phyloP scores from a whole-genome alignment of 1,140 invertebrate species.

The Tetragnatha versicolor region DNA sequence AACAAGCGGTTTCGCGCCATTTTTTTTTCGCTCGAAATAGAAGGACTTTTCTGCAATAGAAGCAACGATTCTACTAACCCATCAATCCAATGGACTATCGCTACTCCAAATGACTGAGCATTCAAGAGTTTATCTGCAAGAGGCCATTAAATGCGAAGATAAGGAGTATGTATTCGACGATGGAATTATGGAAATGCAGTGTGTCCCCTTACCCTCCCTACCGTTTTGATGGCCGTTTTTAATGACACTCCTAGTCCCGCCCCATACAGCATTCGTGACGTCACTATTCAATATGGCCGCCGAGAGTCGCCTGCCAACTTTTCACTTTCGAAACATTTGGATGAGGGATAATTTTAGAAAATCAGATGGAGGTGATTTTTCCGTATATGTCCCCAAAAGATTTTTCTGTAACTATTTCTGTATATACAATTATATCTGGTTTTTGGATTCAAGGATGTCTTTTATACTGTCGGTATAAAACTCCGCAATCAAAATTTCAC shows the following conservation, averaged over 20 bases:
- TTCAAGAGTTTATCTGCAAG: slow-evolving; percentile 32
- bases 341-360: neutral
- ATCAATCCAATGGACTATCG: slow-evolving; percentile 44
- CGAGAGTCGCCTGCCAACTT: neutral
- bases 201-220: slow-evolving; percentile 3
- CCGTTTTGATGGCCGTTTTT: slow-evolving; percentile 39
- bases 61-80: slow-evolving; percentile 46
- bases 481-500: too few species aligned
- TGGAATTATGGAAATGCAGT: slow-evolving; percentile 35
- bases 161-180: slow-evolving; percentile 30
- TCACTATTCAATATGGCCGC: slow-evolving; percentile 9
- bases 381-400: too few species aligned
- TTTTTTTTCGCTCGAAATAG: too few species aligned
- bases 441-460: too few species aligned
- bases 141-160: slow-evolving; percentile 33
- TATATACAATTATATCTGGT: too few species aligned
- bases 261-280: slow-evolving; percentile 7
- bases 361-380: neutral
- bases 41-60: too few species aligned
- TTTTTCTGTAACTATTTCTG: too few species aligned
- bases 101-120: slow-evolving; percentile 13
- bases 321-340: slow-evolving; percentile 3
- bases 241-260: slow-evolving; percentile 33
- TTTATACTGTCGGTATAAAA: too few species aligned
- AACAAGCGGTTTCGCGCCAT: too few species aligned